These are phyloP conservation scores for Osmerus mordax DNA, from an alignment of 2,113 vertebrate species.

Conservation along the genomic window DNA sequence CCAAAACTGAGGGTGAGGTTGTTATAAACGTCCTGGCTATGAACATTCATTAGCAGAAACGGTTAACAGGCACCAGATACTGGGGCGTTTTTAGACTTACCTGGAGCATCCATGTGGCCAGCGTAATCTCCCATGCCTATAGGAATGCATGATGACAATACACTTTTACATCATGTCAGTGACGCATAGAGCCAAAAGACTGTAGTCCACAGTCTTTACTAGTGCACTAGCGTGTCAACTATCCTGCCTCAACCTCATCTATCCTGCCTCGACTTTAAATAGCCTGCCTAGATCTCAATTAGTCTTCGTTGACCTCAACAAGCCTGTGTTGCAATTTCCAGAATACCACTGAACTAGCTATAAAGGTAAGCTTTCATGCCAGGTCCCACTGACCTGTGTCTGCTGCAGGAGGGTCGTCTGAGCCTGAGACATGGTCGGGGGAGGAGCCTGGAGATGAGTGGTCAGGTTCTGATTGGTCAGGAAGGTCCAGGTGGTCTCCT, in stretches of 20 bases:
- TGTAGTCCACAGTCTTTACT: background rate
- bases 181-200: background rate
- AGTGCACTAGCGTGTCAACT: background rate
- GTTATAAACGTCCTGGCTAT: too few relatives aligned
- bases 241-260: too few relatives aligned
- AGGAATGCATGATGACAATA: background rate
- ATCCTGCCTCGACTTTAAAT: too few relatives aligned
- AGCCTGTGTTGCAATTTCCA: too few relatives aligned
- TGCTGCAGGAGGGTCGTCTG: conserved; percentile 18
- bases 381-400: conserved; percentile 29
- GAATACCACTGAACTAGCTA: too few relatives aligned
- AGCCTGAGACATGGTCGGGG: conserved; percentile 25
- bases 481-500: conserved; percentile 18
- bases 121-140: conserved; percentile 18
- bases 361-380: too few relatives aligned
- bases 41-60: too few relatives aligned
- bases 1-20: conserved; percentile 5
- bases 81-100: background rate
- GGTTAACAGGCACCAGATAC: background rate
- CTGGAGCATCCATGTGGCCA: conserved; percentile 6
- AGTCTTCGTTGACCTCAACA: too few relatives aligned
- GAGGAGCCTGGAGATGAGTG: conserved; percentile 17
- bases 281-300: too few relatives aligned
- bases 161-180: background rate
- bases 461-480: conserved; percentile 30